Evolutionary conservation across 2,888 invertebrate genomes (phyloP).

Genomic region (Stenolophus ochropezus): DNA sequence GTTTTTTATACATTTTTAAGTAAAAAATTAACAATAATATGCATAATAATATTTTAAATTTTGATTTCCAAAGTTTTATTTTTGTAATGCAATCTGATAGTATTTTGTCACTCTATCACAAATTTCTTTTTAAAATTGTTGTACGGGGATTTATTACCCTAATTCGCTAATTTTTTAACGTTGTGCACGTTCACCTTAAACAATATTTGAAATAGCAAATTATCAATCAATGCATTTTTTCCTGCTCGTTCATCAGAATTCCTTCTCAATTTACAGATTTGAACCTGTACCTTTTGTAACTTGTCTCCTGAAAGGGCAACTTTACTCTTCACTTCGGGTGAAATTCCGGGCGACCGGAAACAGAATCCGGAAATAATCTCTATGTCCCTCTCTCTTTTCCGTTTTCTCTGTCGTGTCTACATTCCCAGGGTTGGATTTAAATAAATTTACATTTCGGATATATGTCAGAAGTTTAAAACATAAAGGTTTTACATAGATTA

Average conservation of each 20-base stretch:
- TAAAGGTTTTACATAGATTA: conserved; percentile 17
- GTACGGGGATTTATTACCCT: too few species aligned
- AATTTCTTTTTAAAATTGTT: too few species aligned
- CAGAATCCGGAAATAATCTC: conserved; percentile 61
- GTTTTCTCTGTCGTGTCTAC: not conserved
- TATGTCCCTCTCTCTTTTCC: conserved; percentile 13
- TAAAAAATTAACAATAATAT: too few species aligned
- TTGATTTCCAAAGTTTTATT: too few species aligned
- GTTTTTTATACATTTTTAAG: too few species aligned
- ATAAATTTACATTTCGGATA: conserved; percentile 7
- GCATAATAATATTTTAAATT: too few species aligned
- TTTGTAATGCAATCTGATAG: too few species aligned
- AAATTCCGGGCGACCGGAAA: conserved; percentile 49
- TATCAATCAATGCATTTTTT: not conserved
- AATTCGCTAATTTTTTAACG: too few species aligned
- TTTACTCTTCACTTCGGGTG: not conserved
- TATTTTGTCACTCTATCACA: too few species aligned
- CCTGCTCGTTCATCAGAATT: not conserved
- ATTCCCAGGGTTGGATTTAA: not conserved
- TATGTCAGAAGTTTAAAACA: not conserved
- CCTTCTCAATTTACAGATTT: not conserved
- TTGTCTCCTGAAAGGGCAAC: not conserved
- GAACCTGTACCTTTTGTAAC: not conserved
- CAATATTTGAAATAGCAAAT: too few species aligned
- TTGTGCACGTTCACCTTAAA: too few species aligned